Conservation (phyloP, 2,888 invertebrate species). For the Oligia fasciuncula region DNA sequence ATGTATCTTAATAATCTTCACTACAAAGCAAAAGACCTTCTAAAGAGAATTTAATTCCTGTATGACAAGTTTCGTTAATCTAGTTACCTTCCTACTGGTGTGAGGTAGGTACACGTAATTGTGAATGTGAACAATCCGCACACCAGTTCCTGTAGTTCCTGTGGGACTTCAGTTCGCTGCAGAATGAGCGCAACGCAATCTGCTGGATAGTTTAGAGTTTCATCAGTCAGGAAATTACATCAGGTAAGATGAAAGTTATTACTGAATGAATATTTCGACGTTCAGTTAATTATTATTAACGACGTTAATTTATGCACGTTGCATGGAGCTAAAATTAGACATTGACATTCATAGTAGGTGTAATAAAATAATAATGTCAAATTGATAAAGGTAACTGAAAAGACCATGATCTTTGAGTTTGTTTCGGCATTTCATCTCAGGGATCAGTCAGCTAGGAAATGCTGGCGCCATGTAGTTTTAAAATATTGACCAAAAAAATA, state of each 20-base stretch:
- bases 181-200: conserved; percentile 45
- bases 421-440: too few species aligned
- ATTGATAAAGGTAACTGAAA: neutral
- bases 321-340: neutral
- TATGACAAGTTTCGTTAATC: conserved; percentile 33
- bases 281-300: neutral
- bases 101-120: conserved; percentile 15
- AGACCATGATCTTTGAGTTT: too few species aligned
- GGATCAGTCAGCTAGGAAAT: too few species aligned
- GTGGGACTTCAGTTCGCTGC: conserved; percentile 19
- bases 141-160: conserved; percentile 33
- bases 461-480: too few species aligned
- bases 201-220: conserved; percentile 45
- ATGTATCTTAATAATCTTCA: neutral
- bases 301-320: neutral
- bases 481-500: too few species aligned
- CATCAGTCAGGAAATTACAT: conserved; percentile 53
- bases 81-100: neutral
- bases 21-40: conserved; percentile 4
- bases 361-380: too few species aligned
- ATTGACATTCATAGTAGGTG: too few species aligned
- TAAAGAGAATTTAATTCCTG: conserved; percentile 5
- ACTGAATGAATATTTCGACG: conserved; percentile 27
- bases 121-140: conserved; percentile 42
- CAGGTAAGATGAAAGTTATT: conserved; percentile 22